Conservation (phyloP, 2,888 invertebrate genomes). For the Tenthredo amoena region DNA sequence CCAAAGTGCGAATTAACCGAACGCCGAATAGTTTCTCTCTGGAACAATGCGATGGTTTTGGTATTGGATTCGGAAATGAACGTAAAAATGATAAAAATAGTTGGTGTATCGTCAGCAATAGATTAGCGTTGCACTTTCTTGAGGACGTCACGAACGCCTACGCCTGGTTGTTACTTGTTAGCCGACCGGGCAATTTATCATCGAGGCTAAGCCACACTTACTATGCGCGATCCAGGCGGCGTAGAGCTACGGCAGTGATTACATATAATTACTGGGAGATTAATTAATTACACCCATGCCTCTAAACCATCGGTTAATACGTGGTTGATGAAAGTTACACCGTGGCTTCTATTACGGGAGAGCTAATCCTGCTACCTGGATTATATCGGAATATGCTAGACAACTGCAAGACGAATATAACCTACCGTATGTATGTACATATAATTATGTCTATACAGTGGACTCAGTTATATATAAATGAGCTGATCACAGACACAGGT, state of each 20-base stretch:
- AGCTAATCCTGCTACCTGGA: slow-evolving; percentile 51
- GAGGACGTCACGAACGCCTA: slow-evolving; percentile 66
- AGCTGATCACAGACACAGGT: slow-evolving; percentile 24
- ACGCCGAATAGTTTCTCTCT: neutral
- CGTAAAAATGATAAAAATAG: neutral
- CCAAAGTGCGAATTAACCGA: slow-evolving; percentile 1
- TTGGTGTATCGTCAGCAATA: slow-evolving; percentile 38
- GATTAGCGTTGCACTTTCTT: slow-evolving; percentile 51
- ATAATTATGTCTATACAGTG: slow-evolving; percentile 19
- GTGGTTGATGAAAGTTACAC: slow-evolving; percentile 53
- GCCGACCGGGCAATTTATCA: slow-evolving; percentile 72
- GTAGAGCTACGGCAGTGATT: slow-evolving; percentile 68
- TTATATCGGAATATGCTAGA: slow-evolving; percentile 51
- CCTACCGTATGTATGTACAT: neutral
- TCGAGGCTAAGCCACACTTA: slow-evolving; percentile 70
- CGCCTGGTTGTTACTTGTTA: slow-evolving; percentile 74
- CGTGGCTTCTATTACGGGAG: slow-evolving; percentile 48
- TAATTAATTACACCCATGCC: slow-evolving; percentile 70
- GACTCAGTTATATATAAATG: neutral
- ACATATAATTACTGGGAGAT: slow-evolving; percentile 73
- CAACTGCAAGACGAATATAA: slow-evolving; percentile 51
- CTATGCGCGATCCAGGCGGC: slow-evolving; percentile 69
- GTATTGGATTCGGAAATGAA: neutral
- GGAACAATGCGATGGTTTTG: neutral
- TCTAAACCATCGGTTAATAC: slow-evolving; percentile 54